Evolutionary conservation across 2,888 invertebrate genomes (phyloP).

Genomic region (Laothoe populi): DNA sequence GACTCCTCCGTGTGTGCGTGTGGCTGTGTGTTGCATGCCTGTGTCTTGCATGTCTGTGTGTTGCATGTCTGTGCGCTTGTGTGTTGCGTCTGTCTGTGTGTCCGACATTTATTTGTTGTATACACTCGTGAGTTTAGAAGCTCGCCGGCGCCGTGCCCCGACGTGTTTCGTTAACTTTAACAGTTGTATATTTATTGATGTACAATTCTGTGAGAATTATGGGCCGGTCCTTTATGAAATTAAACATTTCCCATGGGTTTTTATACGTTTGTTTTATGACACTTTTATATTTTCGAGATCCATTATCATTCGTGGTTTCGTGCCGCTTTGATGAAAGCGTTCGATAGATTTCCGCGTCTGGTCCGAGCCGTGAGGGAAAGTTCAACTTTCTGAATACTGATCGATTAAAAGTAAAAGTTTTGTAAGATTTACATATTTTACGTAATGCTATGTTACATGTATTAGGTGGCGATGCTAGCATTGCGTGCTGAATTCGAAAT

Average conservation of each 20-base stretch:
- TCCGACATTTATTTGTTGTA: conserved; percentile 56
- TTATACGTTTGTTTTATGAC: conserved; percentile 36
- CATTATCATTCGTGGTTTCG: conserved; percentile 4
- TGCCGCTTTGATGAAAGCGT: conserved; percentile 17
- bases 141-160: conserved; percentile 59
- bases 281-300: conserved; percentile 14
- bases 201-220: conserved; percentile 46
- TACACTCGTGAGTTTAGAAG: conserved; percentile 63
- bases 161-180: conserved; percentile 66
- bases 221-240: conserved; percentile 36
- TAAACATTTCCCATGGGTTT: conserved; percentile 30
- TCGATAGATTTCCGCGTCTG: conserved; percentile 25
- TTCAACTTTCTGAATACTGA: conserved; percentile 74
- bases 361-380: conserved; percentile 52
- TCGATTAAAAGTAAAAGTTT: conserved; percentile 77
- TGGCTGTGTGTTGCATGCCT: conserved; percentile 40
- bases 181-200: conserved; percentile 65
- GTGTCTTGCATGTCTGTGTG: conserved; percentile 38
- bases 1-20: conserved; percentile 46
- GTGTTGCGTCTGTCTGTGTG: conserved; percentile 38
- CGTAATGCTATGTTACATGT: conserved; percentile 56
- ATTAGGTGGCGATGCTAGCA: conserved; percentile 39
- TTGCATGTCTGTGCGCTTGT: conserved; percentile 37
- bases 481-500: conserved; percentile 43
- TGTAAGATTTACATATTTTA: conserved; percentile 53